Percentiles rank a stretch among this genome's conserved stretches.
phyloP scores from a whole-genome alignment of 2,888 invertebrate species.

The Gortyna flavago region DNA sequence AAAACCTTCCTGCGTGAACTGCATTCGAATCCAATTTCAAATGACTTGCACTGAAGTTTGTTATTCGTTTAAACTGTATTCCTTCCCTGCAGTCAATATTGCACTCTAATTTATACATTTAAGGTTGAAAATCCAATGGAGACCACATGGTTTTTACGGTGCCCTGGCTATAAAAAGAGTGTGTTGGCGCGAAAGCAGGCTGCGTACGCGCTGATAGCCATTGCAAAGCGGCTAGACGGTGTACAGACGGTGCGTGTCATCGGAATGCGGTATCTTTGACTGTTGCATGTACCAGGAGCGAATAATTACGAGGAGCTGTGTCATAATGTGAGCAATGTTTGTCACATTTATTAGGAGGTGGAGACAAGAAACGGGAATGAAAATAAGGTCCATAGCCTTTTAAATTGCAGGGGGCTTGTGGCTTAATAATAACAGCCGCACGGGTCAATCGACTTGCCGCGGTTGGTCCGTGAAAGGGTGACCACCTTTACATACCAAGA shows the following conservation, averaged over 20 bases:
- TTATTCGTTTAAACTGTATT: conserved; percentile 41
- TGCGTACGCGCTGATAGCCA: conserved; percentile 79
- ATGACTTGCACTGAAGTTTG: conserved; percentile 41
- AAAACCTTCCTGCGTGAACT: conserved; percentile 23
- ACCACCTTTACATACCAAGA: too few relatives aligned
- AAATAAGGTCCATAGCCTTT: not conserved
- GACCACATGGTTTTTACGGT: conserved; percentile 39
- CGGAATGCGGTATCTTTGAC: conserved; percentile 64
- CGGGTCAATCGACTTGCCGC: too few relatives aligned
- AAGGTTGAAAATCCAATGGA: conserved; percentile 54
- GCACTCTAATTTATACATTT: not conserved
- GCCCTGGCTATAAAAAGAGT: conserved; percentile 30
- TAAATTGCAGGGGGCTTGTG: not conserved
- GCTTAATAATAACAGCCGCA: too few relatives aligned
- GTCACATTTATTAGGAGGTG: conserved; percentile 3
- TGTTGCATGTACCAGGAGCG: conserved; percentile 42
- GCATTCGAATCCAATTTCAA: conserved; percentile 60
- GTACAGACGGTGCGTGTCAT: conserved; percentile 78
- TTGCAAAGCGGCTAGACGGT: conserved; percentile 81
- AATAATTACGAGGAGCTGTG: conserved; percentile 42
- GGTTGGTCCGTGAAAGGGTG: too few relatives aligned
- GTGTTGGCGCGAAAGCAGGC: conserved; percentile 73
- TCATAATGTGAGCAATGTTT: conserved; percentile 28
- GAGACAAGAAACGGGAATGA: not conserved
- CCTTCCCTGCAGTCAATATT: not conserved